Evolutionary conservation across 2,113 vertebrate genomes (phyloP), one percentile per base, ranked within the genome.

Genomic region (Aviceda subcristata): DNA sequence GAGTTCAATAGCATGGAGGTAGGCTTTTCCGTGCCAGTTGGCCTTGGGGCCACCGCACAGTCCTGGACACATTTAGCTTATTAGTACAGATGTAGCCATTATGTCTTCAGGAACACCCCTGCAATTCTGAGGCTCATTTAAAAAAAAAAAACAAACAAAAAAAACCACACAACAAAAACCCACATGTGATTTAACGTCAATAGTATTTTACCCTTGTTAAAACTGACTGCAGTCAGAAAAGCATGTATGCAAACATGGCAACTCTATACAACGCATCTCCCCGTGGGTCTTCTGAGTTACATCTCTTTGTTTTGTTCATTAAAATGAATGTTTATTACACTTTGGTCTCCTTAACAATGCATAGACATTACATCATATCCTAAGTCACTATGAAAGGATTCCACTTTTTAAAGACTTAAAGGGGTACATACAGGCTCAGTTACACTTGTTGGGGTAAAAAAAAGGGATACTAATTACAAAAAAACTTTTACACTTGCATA

Each of bases 151-250:
- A 11, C 57, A 20, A 38, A 30, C 30, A 5, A 30, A 55, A 30
- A 53, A 24, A 1, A 36, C 8, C 21, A 26, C n/a, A 60, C n/a
- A 73, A 87, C 76, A 94, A 91, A 93, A 95, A 8, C 34, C 38
- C 74, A 56, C 86, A 69, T 95, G 74, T 95, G 93, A 97, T 97
- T 97, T 97, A 97, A 95, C 3, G 32, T 81, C 95, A 85, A 76
- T 83, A 97, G 87, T 97, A 97, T 97, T 97, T 97, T 90, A 97
- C 78, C 85, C 93, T 94, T 93, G 90, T 95, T 96, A 96, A 97
- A 97, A 77, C 38, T 96, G 97, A 96, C 91, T 88, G 94, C 90
- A 95, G 77, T 90, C 60, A 95, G 86, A 96, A 92, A 95, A 92
- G 91, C 91, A 93, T 96, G 90, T 94, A 95, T 96, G 89, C 84